A percentile compares a stretch with the other conserved stretches of the same genome.
phyloP scores from a whole-genome alignment of 2,888 invertebrate species.

The Acleris holmiana region DNA sequence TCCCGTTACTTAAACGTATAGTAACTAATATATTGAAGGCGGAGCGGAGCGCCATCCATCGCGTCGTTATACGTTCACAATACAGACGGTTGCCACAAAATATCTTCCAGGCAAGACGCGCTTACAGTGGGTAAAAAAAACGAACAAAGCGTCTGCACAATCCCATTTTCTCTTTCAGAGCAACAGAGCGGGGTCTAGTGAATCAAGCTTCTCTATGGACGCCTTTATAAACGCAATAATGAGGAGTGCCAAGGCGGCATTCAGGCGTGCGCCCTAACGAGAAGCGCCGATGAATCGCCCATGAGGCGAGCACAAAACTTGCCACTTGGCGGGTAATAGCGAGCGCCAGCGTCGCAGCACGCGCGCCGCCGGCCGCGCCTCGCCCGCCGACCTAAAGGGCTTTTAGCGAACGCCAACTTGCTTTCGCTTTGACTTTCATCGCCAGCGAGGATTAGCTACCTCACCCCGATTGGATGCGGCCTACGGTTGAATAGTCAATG shows the following conservation, averaged over 20 bases:
- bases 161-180: constrained; percentile 81
- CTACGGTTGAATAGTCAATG: constrained; percentile 70
- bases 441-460: constrained; percentile 62
- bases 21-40: constrained; percentile 14
- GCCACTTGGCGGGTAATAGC: constrained; percentile 72
- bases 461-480: constrained; percentile 65
- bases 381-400: constrained; percentile 67
- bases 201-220: constrained; percentile 77
- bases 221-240: constrained; percentile 84
- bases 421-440: constrained; percentile 73
- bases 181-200: constrained; percentile 75
- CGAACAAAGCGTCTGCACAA: constrained; percentile 80
- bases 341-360: constrained; percentile 34
- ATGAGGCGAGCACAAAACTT: constrained; percentile 79
- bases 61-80: constrained; percentile 60
- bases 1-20: constrained; percentile 15
- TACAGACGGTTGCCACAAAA: constrained; percentile 61
- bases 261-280: constrained; percentile 77
- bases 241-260: constrained; percentile 81
- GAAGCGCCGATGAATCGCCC: constrained; percentile 80
- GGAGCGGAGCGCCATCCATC: constrained; percentile 49
- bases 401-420: constrained; percentile 71
- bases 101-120: constrained; percentile 55
- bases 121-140: constrained; percentile 62
- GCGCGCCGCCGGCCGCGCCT: constrained; percentile 49